Conservation (phyloP, 2,888 invertebrate species). For the Drosophila neotestacea region DNA sequence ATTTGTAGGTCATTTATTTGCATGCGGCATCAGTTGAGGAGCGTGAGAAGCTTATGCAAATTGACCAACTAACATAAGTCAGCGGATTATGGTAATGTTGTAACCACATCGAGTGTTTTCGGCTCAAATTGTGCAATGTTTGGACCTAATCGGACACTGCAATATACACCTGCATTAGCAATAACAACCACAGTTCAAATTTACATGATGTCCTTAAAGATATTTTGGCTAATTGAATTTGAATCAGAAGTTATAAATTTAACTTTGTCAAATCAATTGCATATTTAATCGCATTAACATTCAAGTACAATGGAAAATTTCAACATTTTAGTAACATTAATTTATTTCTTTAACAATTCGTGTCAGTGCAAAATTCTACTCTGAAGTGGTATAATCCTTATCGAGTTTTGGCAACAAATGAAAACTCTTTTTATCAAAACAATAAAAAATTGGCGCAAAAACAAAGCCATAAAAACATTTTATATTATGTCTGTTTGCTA, state of each 20-base stretch:
- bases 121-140: constrained; percentile 58
- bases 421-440: constrained; percentile 34
- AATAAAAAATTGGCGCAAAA: constrained; percentile 32
- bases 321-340: neutral
- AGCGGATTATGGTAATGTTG: constrained; percentile 70
- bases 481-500: constrained; percentile 28
- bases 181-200: constrained; percentile 10
- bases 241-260: constrained; percentile 1
- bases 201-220: constrained; percentile 36
- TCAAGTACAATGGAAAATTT: neutral
- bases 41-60: constrained; percentile 70
- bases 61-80: constrained; percentile 63
- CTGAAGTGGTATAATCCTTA: too few species aligned
- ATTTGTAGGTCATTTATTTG: constrained; percentile 25
- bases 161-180: constrained; percentile 22
- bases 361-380: too few species aligned
- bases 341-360: neutral
- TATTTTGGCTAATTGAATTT: constrained; percentile 46
- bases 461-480: constrained; percentile 24
- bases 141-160: constrained; percentile 48
- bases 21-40: constrained; percentile 15
- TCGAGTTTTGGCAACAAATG: neutral
- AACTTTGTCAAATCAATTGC: constrained; percentile 8
- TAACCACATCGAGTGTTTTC: constrained; percentile 32
- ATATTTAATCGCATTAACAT: constrained; percentile 2